These are phyloP conservation scores for Chromoteleia sp. DNA, from an alignment of 2,888 invertebrate species.

Conservation along the genomic window DNA sequence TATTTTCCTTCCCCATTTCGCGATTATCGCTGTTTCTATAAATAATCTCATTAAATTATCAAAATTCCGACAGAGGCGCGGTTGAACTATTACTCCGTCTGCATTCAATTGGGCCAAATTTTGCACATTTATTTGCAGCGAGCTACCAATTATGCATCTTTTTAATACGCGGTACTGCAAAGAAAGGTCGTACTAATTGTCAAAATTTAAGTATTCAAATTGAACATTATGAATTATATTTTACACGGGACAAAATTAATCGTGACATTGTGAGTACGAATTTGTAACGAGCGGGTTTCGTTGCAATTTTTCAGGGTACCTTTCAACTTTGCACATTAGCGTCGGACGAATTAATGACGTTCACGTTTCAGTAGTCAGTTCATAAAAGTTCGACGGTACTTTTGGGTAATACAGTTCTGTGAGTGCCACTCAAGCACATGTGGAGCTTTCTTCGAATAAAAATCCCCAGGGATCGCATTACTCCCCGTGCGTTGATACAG, in stretches of 20 bases:
- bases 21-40: slow-evolving; percentile 60
- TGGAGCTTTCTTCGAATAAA: slow-evolving; percentile 70
- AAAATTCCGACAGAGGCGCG: slow-evolving; percentile 21
- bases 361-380: slow-evolving; percentile 59
- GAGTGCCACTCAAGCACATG: slow-evolving; percentile 68
- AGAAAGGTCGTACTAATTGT: neutral
- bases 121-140: neutral
- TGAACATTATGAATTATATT: slow-evolving; percentile 16
- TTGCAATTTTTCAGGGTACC: slow-evolving; percentile 28
- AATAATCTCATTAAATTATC: slow-evolving; percentile 60
- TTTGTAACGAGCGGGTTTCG: slow-evolving; percentile 28
- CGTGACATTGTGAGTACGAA: slow-evolving; percentile 26
- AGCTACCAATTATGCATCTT: too few species aligned
- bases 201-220: slow-evolving; percentile 2
- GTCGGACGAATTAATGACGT: slow-evolving; percentile 63
- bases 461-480: slow-evolving; percentile 63
- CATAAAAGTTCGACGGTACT: slow-evolving; percentile 66
- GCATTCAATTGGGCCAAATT: neutral
- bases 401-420: slow-evolving; percentile 65
- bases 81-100: slow-evolving; percentile 3
- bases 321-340: slow-evolving; percentile 54
- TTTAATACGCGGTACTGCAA: too few species aligned
- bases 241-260: slow-evolving; percentile 33
- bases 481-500: slow-evolving; percentile 51
- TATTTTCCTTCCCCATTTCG: slow-evolving; percentile 50